Base-by-base conservation (phyloP, 2,888 invertebrate species). In the Osmoderma eremita region DNA sequence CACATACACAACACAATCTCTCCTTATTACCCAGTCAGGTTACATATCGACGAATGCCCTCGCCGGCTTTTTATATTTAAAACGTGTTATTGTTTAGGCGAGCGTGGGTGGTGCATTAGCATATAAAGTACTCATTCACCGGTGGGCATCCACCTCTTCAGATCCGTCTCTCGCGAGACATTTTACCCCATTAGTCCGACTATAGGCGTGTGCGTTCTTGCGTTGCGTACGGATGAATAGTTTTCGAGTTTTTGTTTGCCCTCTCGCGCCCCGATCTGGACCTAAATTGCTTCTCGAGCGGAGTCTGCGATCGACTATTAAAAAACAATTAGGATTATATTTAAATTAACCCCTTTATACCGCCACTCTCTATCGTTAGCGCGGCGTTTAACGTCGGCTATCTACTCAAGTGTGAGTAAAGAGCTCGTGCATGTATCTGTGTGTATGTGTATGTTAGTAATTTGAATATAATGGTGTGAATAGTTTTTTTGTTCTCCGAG, bases 61-160 rank as follows among this genome's bases (percentile, higher is more conserved):
- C n/a, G 58, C 17, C 45, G 45, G 48, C 45, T 61, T 61, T 61
- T 48, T 61, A 45, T 61, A 61, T 45, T 30, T 61, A 45, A 61
- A 45, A 30, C 69, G 67, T 67, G 67, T 62, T 61, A 61, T 61
- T 61, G 58, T 61, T 61, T 61, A 61, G 45, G 18, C 15, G 45
- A 15, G 62, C 61, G 70, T 69, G 65, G 67, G 70, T 56, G 70
- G 68, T 50, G 56, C 61, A 70, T 70, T 70, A 70, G 58, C 70
- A 69, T 70, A 70, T 67, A 69, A 70, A 70, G 64, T 66, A 54
- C 66, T 36, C 65, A 56, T 48, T 48, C 49, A 53, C 13, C 65
- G 54, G 64, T 68, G 67, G 65, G 62, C 58, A 49, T 54, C 62
- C 58, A 61, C 48, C 30, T 53, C 53, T 53, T 39, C 53, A 17